Base-by-base conservation (phyloP, 2,113 vertebrate species). In the Catharus fuscescens region DNA sequence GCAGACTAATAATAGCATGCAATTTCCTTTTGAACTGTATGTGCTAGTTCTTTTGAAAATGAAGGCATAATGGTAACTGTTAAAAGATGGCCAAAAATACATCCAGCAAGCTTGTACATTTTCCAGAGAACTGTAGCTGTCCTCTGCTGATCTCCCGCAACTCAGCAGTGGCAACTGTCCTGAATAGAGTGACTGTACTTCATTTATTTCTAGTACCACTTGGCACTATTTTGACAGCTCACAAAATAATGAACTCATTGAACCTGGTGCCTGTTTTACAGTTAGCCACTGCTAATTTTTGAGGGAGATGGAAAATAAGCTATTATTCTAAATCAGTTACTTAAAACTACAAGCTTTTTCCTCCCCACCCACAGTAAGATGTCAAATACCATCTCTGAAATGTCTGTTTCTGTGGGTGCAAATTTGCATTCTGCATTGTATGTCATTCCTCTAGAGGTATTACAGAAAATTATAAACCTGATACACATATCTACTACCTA, bases 1-100 rank as follows among this genome's bases (percentile, higher is more conserved):
- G 84, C 62, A 85, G 67, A 47, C 87, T 91, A 95, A 93, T 88
- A 90, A 87, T 61, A 96, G 81, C 71, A 82, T 6, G 78, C 42
- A 50, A 91, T 93, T 93, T 96, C 85, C 87, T 94, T 95, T 59
- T 89, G 73, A 93, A 91, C 84, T 76, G 34, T 31, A 78, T 59
- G 45, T 76, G 70, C 81, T 62, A 50, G 50, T 76, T 85, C 84
- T 91, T 87, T 80, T 42, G 70, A 62, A 95, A 94, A 94, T n/a
- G 80, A 88, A 85, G 44, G 47, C 91, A 87, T 90, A 95, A 92
- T 50, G 74, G 80, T 57, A 94, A 92, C 57, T 36, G 83, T 26
- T 85, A 76, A 84, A 71, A 82, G 53, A 50, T 65, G 83, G 73
- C 47, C 83, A 86, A 89, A 94, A 96, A 86, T 80, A 88, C 32